A percentile compares a stretch with the other conserved stretches of the same genome.
phyloP scores from a whole-genome alignment of 1,140 invertebrate species.

The Pentalonia nigronervosa region DNA sequence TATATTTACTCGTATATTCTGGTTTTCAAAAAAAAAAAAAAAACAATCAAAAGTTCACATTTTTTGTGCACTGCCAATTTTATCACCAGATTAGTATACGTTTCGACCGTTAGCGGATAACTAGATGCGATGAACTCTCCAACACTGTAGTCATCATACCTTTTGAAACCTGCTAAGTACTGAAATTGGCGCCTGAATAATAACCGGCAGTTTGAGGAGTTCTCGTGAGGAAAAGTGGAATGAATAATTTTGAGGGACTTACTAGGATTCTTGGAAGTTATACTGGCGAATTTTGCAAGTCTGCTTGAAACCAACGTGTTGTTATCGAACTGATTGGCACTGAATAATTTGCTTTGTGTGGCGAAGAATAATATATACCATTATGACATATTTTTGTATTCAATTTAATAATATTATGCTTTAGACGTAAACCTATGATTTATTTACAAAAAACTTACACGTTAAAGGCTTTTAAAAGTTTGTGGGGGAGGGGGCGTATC shows the following conservation, averaged over 20 bases:
- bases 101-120: background rate
- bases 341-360: background rate
- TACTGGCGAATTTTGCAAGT: background rate
- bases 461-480: slow-evolving; percentile 13
- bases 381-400: background rate
- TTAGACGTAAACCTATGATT: slow-evolving; percentile 19
- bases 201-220: background rate
- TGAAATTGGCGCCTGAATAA: background rate
- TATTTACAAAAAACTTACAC: slow-evolving; percentile 56
- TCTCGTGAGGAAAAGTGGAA: background rate
- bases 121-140: background rate
- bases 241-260: background rate
- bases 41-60: background rate
- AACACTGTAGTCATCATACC: background rate
- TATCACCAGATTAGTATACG: background rate
- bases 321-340: background rate
- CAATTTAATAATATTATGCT: background rate
- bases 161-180: too few relatives aligned
- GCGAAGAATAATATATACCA: background rate
- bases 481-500: too few relatives aligned
- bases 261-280: background rate
- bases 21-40: too few relatives aligned
- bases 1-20: background rate
- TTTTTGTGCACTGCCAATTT: background rate
- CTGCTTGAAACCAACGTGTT: background rate